Percentiles rank a stretch among this genome's conserved stretches.
phyloP scores from a whole-genome alignment of 30 jellyfish, hydroid and myxozoan genomes.

The Rhopilema esculentum region DNA sequence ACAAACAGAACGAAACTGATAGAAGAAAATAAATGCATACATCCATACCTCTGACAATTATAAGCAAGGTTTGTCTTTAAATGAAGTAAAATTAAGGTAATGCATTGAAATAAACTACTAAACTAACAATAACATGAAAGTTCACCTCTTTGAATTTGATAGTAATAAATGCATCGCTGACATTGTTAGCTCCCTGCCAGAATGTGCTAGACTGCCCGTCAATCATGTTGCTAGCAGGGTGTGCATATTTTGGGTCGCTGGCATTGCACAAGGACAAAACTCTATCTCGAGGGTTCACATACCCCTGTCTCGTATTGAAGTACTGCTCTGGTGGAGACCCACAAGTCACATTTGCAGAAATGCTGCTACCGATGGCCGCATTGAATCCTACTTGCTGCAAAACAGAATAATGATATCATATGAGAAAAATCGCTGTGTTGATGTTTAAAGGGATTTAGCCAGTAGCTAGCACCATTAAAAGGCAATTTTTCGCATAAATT shows the following conservation, averaged over 20 bases:
- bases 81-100: too few species aligned
- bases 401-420: too few species aligned
- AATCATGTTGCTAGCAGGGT: constrained; percentile 69
- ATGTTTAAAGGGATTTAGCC: too few species aligned
- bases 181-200: constrained; percentile 75
- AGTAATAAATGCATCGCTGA: constrained; percentile 44
- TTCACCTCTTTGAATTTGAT: constrained; percentile 74
- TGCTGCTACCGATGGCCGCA: constrained; percentile 74
- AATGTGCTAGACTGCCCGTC: constrained; percentile 56
- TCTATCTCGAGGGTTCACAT: constrained; percentile 77
- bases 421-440: too few species aligned
- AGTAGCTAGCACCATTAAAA: too few species aligned
- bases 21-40: too few species aligned
- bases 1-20: not conserved
- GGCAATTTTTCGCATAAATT: too few species aligned
- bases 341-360: constrained; percentile 90
- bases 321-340: constrained; percentile 97
- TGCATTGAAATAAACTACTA: too few species aligned
- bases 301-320: constrained; percentile 94
- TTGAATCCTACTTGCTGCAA: constrained; percentile 63
- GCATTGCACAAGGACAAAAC: constrained; percentile 75
- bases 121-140: too few species aligned
- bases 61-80: too few species aligned
- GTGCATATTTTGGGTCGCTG: constrained; percentile 50
- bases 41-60: too few species aligned